phyloP scores from a whole-genome alignment of 2,888 invertebrate species.

The Celastrina argiolus region DNA sequence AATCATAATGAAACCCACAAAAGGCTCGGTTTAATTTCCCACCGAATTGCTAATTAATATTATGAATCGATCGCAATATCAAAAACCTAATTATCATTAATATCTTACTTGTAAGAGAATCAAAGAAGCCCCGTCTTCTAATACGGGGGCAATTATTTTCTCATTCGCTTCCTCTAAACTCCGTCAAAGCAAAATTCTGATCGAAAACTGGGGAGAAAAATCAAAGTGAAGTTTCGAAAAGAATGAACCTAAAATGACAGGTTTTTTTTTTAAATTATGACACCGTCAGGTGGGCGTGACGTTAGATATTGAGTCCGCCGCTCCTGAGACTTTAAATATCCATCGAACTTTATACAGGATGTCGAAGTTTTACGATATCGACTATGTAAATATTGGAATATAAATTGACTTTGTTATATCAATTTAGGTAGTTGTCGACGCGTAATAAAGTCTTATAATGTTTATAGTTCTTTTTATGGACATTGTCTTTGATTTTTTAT shows the following conservation, averaged over 20 bases:
- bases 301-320: constrained; percentile 43
- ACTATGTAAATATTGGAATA: not conserved
- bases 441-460: not conserved
- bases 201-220: constrained; percentile 58
- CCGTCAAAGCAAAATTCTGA: constrained; percentile 63
- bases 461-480: not conserved
- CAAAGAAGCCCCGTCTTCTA: constrained; percentile 58
- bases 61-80: constrained; percentile 43
- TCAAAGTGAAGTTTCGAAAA: constrained; percentile 59
- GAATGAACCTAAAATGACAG: constrained; percentile 50
- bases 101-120: constrained; percentile 30
- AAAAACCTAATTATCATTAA: constrained; percentile 37
- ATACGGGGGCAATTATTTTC: constrained; percentile 63
- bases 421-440: not conserved
- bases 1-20: constrained; percentile 33
- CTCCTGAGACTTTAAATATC: constrained; percentile 39
- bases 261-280: constrained; percentile 61
- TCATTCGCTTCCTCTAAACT: constrained; percentile 54
- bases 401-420: not conserved
- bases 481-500: constrained; percentile 3
- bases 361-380: constrained; percentile 29
- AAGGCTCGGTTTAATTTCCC: constrained; percentile 35
- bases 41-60: constrained; percentile 47
- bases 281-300: constrained; percentile 61
- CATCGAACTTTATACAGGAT: constrained; percentile 47